Evolutionary conservation across 2,888 invertebrate species (phyloP).

Genomic region (Eustalomyia histrio): DNA sequence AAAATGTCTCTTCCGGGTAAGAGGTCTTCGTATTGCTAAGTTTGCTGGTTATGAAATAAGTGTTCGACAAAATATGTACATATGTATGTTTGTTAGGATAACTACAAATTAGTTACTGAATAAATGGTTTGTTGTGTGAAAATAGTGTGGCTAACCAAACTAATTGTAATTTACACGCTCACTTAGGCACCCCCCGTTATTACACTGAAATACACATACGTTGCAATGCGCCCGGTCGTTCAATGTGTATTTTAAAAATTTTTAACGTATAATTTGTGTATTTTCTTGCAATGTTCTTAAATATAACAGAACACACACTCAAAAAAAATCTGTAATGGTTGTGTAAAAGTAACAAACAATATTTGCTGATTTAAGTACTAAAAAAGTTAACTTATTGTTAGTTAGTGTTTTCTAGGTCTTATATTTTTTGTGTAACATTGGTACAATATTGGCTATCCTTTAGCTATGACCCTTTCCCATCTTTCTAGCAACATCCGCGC

Average conservation of each 20-base stretch:
- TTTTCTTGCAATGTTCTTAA: slow-evolving; percentile 31
- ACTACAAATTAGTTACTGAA: slow-evolving; percentile 25
- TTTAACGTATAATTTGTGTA: slow-evolving; percentile 65
- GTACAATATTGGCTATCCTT: too few relatives aligned
- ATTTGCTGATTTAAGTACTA: too few relatives aligned
- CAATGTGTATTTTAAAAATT: slow-evolving; percentile 25
- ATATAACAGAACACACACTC: not conserved
- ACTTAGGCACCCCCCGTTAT: slow-evolving; percentile 75
- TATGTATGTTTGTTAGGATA: not conserved
- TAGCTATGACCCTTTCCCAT: too few relatives aligned
- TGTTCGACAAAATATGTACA: not conserved
- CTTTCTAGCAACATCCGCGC: too few relatives aligned
- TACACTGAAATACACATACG: slow-evolving; percentile 2
- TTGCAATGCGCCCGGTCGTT: not conserved
- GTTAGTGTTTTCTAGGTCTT: too few relatives aligned
- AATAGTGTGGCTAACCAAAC: slow-evolving; percentile 73
- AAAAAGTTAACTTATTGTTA: too few relatives aligned
- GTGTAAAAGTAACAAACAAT: too few relatives aligned
- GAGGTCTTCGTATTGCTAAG: too few relatives aligned
- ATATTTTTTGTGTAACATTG: too few relatives aligned
- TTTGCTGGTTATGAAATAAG: too few relatives aligned
- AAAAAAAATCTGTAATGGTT: too few relatives aligned
- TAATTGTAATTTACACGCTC: slow-evolving; percentile 79
- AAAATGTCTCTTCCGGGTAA: too few relatives aligned
- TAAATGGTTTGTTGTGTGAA: slow-evolving; percentile 58